A percentile compares a stretch with the other conserved stretches of the same genome.
Evolutionary conservation across 1,140 invertebrate species (phyloP).

Genomic region (Hylaeus anthracinus): DNA sequence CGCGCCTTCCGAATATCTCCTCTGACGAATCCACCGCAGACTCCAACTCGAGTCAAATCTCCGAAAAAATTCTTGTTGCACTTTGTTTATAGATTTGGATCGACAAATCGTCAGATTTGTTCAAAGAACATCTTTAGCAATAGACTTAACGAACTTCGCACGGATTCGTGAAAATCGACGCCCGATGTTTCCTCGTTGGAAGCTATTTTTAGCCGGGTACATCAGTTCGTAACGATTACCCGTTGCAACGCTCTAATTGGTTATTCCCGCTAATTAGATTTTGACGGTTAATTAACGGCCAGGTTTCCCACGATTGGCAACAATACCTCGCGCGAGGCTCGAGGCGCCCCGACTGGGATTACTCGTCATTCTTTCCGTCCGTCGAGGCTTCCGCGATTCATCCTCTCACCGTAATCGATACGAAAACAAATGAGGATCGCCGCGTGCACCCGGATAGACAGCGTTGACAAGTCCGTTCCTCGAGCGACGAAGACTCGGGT

Average conservation of each 20-base stretch:
- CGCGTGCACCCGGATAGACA: neutral
- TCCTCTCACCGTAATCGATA: neutral
- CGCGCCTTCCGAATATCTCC: too few species aligned
- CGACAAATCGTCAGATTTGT: too few species aligned
- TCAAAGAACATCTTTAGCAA: too few species aligned
- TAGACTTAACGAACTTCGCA: too few species aligned
- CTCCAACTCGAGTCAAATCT: too few species aligned
- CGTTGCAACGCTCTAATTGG: constrained; percentile 39
- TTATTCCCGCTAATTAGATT: constrained; percentile 43
- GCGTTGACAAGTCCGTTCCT: neutral
- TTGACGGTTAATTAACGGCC: constrained; percentile 41
- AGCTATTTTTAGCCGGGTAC: constrained; percentile 22
- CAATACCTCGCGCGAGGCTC: constrained; percentile 28
- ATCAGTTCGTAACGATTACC: constrained; percentile 27
- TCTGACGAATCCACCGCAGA: too few species aligned
- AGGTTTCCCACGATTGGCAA: constrained; percentile 32
- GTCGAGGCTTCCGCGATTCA: constrained; percentile 1
- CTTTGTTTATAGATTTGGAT: too few species aligned
- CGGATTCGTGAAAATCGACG: too few species aligned
- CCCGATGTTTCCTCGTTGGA: neutral
- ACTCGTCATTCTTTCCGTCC: neutral
- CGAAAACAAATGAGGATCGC: neutral
- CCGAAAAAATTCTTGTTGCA: too few species aligned
- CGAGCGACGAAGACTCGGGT: neutral
- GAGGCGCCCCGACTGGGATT: constrained; percentile 3